phyloP scores from a whole-genome alignment of 2,113 vertebrate genomes.

The Chionodraco myersi region DNA sequence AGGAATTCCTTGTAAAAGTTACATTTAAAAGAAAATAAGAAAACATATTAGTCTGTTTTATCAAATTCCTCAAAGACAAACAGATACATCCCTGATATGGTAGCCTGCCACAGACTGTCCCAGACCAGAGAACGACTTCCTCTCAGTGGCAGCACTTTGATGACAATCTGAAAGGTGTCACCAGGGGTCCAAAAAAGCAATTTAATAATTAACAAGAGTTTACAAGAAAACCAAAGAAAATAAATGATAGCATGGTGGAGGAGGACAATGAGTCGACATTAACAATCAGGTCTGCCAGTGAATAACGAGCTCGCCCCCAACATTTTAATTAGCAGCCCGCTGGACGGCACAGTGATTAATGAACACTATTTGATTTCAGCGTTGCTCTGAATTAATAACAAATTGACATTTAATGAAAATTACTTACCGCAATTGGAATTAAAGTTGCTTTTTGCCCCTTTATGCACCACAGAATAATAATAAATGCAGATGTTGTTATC shows the following conservation, averaged over 20 bases:
- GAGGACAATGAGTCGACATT: slow-evolving; percentile 88
- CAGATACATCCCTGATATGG: background rate
- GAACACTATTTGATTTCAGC: slow-evolving; percentile 88
- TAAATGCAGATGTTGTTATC: slow-evolving; percentile 75
- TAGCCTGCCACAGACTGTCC: slow-evolving; percentile 18
- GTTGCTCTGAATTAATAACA: slow-evolving; percentile 88
- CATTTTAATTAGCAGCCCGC: slow-evolving; percentile 88
- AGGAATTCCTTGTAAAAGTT: background rate
- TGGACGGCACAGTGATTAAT: slow-evolving; percentile 87
- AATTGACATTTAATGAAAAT: slow-evolving; percentile 90
- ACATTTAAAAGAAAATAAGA: background rate
- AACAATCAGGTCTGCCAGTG: slow-evolving; percentile 87
- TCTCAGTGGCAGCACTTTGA: slow-evolving; percentile 64
- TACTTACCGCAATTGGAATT: slow-evolving; percentile 85
- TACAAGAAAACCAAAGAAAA: slow-evolving; percentile 87
- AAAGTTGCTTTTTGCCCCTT: slow-evolving; percentile 76
- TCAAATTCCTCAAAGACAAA: background rate
- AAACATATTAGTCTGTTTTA: background rate
- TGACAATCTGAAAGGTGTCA: slow-evolving; percentile 80
- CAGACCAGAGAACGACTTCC: slow-evolving; percentile 49
- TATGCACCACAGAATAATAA: slow-evolving; percentile 70
- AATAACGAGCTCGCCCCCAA: slow-evolving; percentile 86
- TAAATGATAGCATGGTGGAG: slow-evolving; percentile 83
- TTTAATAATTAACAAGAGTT: slow-evolving; percentile 87
- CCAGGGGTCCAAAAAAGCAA: slow-evolving; percentile 75